phyloP scores from a whole-genome alignment of 53 echinoderm and acorn worm genomes.

The Paracentrotus lividus region DNA sequence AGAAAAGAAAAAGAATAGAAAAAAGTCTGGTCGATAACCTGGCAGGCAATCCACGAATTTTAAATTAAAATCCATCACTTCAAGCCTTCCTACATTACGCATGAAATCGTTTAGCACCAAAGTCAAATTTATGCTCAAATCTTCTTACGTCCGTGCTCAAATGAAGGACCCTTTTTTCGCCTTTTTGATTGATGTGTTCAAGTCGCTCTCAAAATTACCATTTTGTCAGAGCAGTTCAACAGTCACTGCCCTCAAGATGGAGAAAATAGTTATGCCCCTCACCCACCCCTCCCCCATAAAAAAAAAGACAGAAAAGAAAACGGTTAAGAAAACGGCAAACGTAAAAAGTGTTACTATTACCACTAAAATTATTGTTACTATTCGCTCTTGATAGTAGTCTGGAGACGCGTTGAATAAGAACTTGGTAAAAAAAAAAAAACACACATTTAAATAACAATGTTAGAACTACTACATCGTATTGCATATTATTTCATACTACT shows the following conservation, averaged over 20 bases:
- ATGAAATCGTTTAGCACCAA: conserved; percentile 4
- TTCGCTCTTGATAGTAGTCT: too few species aligned
- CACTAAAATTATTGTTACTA: too few species aligned
- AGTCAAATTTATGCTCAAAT: conserved; percentile 7
- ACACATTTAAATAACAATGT: too few species aligned
- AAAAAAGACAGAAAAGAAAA: neutral
- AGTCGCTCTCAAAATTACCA: conserved; percentile 8
- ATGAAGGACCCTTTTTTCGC: neutral
- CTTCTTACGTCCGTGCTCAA: too few species aligned
- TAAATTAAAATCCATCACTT: neutral
- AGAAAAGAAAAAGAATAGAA: neutral
- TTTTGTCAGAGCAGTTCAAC: neutral
- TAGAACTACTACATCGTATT: too few species aligned
- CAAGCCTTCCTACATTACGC: too few species aligned
- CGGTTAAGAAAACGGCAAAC: too few species aligned
- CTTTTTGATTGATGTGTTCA: conserved; percentile 43
- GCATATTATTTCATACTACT: too few species aligned
- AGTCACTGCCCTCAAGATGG: conserved; percentile 3
- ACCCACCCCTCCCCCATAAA: neutral
- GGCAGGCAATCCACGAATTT: neutral
- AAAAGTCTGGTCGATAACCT: neutral
- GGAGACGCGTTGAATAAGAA: neutral
- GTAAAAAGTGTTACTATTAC: too few species aligned
- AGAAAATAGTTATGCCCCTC: too few species aligned
- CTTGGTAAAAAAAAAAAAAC: too few species aligned